These are phyloP conservation scores for Boulengeromyrus knoepffleri DNA, from an alignment of 2,113 vertebrate genomes.

Conservation along the genomic window DNA sequence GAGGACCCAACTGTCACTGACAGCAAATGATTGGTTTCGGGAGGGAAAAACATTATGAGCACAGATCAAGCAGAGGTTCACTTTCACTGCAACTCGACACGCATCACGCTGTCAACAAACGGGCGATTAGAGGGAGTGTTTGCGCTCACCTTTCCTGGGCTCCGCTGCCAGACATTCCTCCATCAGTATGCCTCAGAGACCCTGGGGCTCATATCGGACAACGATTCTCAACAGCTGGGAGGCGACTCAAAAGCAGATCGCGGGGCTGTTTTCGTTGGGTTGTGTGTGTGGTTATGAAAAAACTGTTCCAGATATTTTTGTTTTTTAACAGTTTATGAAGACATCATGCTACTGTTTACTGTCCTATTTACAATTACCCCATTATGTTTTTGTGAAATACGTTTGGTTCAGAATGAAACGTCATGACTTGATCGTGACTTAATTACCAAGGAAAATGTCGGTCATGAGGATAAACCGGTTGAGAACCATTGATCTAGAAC, in stretches of 20 bases:
- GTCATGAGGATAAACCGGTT: background rate
- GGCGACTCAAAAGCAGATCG: background rate
- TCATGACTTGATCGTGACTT: background rate
- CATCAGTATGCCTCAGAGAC: background rate
- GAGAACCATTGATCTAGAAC: background rate
- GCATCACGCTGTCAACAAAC: conserved; percentile 33
- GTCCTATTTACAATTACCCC: background rate
- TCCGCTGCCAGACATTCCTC: background rate
- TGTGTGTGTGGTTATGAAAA: background rate
- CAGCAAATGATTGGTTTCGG: background rate
- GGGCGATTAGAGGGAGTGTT: conserved; percentile 28
- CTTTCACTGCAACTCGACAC: background rate
- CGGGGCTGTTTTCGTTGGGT: background rate
- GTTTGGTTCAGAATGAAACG: background rate
- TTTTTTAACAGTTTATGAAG: background rate
- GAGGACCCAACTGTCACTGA: background rate
- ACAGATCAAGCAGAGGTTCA: background rate
- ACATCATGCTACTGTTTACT: background rate
- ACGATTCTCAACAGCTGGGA: background rate
- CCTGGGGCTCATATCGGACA: background rate
- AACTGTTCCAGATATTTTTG: background rate
- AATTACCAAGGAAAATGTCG: background rate
- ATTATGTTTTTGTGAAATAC: background rate
- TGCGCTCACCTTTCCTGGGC: background rate
- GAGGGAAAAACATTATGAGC: background rate